Conservation (phyloP, 2,888 invertebrate species). For the Cerceris rybyensis region DNA sequence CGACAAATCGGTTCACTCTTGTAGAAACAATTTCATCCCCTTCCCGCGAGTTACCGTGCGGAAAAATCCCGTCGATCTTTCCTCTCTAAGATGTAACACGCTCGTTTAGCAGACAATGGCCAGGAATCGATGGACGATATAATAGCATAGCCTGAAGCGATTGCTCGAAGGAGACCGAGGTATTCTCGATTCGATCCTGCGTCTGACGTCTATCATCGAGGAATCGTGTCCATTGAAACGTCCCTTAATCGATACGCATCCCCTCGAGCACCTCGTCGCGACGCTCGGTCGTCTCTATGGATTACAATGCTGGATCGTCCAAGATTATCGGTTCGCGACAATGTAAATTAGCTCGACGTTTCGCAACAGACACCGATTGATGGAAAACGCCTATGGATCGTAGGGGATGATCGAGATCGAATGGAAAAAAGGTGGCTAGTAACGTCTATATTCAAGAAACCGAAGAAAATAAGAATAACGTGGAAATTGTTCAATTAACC, state of each 20-base stretch:
- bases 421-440: too few relatives aligned
- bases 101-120: slow-evolving; percentile 11
- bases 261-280: slow-evolving; percentile 32
- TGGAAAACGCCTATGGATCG: slow-evolving; percentile 33
- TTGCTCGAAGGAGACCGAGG: slow-evolving; percentile 5
- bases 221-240: slow-evolving; percentile 42
- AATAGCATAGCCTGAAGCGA: not conserved
- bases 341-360: slow-evolving; percentile 50
- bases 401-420: not conserved
- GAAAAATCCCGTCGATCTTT: not conserved
- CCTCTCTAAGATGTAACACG: not conserved
- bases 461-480: too few relatives aligned
- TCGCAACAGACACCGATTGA: slow-evolving; percentile 44
- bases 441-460: too few relatives aligned
- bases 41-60: too few relatives aligned
- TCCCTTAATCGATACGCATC: slow-evolving; percentile 55
- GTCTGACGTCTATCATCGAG: slow-evolving; percentile 35
- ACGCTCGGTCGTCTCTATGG: slow-evolving; percentile 36
- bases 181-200: slow-evolving; percentile 7
- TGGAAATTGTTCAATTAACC: too few relatives aligned
- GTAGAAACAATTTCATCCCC: too few relatives aligned
- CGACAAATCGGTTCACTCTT: too few relatives aligned
- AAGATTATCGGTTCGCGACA: slow-evolving; percentile 52
- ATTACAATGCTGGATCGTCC: slow-evolving; percentile 41
- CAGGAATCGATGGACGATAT: slow-evolving; percentile 16